These are phyloP conservation scores for Pitta sordida DNA, from an alignment of 2,113 vertebrate species.

Conservation along the genomic window DNA sequence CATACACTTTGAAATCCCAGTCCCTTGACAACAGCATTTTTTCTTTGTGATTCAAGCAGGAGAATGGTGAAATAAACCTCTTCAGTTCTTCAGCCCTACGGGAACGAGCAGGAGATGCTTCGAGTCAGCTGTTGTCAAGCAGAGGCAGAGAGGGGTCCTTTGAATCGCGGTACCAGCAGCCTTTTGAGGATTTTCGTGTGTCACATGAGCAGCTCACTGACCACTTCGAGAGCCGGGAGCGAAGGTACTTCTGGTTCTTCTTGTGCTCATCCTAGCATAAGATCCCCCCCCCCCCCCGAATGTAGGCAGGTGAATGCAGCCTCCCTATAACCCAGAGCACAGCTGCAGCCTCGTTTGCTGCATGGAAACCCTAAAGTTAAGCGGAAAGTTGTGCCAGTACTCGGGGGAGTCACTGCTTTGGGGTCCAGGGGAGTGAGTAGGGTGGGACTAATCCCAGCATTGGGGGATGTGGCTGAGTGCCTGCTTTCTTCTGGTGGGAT, in stretches of 20 bases:
- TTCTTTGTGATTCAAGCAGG: constrained; percentile 69
- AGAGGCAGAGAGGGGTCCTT: constrained; percentile 86
- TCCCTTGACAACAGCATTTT: not conserved
- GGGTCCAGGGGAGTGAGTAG: not conserved
- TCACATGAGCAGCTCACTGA: constrained; percentile 89
- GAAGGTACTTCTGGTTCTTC: constrained; percentile 70
- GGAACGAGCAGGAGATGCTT: constrained; percentile 81
- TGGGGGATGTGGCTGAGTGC: not conserved
- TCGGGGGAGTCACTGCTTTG: fast-evolving
- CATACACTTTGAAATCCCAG: not conserved
- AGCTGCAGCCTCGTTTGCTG: not conserved
- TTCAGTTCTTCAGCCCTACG: constrained; percentile 75
- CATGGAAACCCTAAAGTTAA: fast-evolving
- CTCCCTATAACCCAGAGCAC: fast-evolving
- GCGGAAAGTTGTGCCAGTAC: not conserved
- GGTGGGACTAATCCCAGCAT: fast-evolving
- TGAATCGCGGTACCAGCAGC: constrained; percentile 90
- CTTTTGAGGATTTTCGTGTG: constrained; percentile 88
- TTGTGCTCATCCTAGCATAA: not conserved
- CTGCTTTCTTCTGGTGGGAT: fast-evolving
- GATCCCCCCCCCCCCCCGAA: fast-evolving
- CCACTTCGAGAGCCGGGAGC: constrained; percentile 86
- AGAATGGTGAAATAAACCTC: constrained; percentile 85
- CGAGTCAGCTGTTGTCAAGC: constrained; percentile 77
- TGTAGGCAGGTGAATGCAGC: not conserved